These are phyloP conservation scores for Pherbina coryleti DNA, from an alignment of 2,888 invertebrate species.

Conservation along the genomic window DNA sequence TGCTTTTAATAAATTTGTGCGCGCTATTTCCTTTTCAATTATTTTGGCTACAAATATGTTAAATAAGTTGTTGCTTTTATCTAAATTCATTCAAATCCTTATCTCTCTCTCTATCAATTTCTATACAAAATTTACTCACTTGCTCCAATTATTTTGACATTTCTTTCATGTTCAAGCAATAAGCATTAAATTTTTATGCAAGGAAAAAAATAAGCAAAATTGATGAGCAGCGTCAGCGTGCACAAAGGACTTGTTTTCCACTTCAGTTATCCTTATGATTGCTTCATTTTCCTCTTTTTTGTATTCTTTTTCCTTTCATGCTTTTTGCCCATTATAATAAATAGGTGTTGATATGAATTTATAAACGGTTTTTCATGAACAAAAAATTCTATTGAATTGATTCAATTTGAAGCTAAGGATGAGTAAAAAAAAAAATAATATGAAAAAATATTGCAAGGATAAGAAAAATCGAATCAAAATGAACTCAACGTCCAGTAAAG, in stretches of 20 bases:
- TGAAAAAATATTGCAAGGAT: constrained; percentile 31
- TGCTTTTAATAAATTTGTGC: too few relatives aligned
- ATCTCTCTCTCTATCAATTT: constrained; percentile 5
- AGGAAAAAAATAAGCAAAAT: neutral
- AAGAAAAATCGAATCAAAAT: constrained; percentile 53
- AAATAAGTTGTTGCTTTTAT: neutral
- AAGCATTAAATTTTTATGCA: neutral
- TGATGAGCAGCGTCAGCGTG: constrained; percentile 30
- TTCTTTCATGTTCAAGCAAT: constrained; percentile 27
- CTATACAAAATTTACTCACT: neutral
- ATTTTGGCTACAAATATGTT: neutral
- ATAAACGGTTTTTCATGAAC: constrained; percentile 10
- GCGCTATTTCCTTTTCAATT: neutral
- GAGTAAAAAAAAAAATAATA: neutral
- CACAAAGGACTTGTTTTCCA: constrained; percentile 60
- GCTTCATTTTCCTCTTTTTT: constrained; percentile 45
- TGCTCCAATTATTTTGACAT: constrained; percentile 15
- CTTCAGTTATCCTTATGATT: constrained; percentile 59
- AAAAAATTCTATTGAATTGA: constrained; percentile 51
- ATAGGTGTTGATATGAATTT: constrained; percentile 26
- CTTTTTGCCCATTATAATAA: constrained; percentile 10
- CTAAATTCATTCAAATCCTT: neutral
- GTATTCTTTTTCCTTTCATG: neutral
- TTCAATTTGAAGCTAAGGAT: constrained; percentile 50
- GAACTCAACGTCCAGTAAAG: constrained; percentile 39